Percentiles rank a stretch among this genome's conserved stretches.
Conservation (phyloP, 2,113 vertebrate species). For the Ceyx cyanopectus region DNA sequence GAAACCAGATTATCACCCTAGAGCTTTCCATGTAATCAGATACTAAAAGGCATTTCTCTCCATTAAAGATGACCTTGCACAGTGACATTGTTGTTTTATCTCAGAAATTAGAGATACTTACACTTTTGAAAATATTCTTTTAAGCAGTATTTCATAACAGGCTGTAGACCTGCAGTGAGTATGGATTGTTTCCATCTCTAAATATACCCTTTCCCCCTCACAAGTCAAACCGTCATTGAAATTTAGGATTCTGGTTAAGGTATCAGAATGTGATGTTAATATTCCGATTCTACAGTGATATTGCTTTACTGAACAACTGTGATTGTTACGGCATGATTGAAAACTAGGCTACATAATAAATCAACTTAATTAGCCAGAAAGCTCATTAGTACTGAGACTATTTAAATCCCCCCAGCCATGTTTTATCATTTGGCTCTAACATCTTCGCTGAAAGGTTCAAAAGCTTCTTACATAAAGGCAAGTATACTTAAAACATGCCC, state of each 20-base stretch:
- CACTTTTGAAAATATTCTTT: not conserved
- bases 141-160: not conserved
- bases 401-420: not conserved
- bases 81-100: constrained; percentile 23
- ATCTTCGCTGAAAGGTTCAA: constrained; percentile 13
- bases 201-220: not conserved
- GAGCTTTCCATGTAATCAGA: constrained; percentile 36
- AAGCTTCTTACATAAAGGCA: constrained; percentile 7
- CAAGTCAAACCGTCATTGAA: not conserved
- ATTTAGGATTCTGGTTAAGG: not conserved
- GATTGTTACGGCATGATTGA: not conserved
- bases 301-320: not conserved
- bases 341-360: constrained; percentile 27
- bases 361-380: constrained; percentile 15
- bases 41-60: not conserved
- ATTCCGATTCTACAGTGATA: not conserved
- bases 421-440: constrained; percentile 26
- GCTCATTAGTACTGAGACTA: constrained; percentile 16
- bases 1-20: constrained; percentile 17
- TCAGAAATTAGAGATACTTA: constrained; percentile 26
- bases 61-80: constrained; percentile 53
- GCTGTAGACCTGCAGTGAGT: not conserved
- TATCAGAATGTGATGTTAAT: constrained; percentile 8
- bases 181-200: not conserved
- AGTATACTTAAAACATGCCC: not conserved